Base-by-base conservation (phyloP, 2,797 vertebrate genomes). In the Capromys pilorides region DNA sequence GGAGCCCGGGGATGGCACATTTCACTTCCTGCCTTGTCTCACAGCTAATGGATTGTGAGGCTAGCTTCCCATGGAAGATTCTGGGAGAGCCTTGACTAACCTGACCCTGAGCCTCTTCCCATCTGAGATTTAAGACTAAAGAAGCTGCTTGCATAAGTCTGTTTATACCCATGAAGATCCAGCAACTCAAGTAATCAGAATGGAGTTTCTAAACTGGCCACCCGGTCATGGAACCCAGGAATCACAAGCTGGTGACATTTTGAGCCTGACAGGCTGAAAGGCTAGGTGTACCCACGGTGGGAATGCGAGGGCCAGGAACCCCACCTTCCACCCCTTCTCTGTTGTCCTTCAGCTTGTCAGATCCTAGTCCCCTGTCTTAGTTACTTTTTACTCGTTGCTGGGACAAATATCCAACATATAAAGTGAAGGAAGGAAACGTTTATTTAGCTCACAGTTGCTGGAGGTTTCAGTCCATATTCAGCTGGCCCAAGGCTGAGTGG, bases 1-100 rank as follows among this genome's bases (percentile, higher is more conserved):
- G 61, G 16, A 18, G 7, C 24, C 2, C 4, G 33, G 8, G 1
- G 0, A 1, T 5, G 19, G 9, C 9, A 13, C 31, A 1, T 21
- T 33, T n/a, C 31, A n/a, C 21, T 33, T 41, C 88, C 28, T 19
- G 26, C 39, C 51, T 57, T 41, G 24, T 57, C 39, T 54, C 59
- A 4, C 57, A 4, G 22, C 69, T 36, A 2, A 10, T 5, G 71
- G 49, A n/a, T 0, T 49, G 49, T 83, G 73, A 67, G 28, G 51
- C 57, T 77, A 0, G 4, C 41, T 14, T 61, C 75, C 64, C 57
- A 16, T 3, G 41, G 14, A 67, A 59, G n/a, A 39, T 51, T 39
- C 28, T 12, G 73, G 18, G 54, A 64, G 24, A 0, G 4, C 24
- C 41, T 90, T n/a, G 31, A 26, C 41, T 49, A 54, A 3, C 19